phyloP scores from a whole-genome alignment of 2,113 vertebrate species.

The Carassius carassius region DNA sequence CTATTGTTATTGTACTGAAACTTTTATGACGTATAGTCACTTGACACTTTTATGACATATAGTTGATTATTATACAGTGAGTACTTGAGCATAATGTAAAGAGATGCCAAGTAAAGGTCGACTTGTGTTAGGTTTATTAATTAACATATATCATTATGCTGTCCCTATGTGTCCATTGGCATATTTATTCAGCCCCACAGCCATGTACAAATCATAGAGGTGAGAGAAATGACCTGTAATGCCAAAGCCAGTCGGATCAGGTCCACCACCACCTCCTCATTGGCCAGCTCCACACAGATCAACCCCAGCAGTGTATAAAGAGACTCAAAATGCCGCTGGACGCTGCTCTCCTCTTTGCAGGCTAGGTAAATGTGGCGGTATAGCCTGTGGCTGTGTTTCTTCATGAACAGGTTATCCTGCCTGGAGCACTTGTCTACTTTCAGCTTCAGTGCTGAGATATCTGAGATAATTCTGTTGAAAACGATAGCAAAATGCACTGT shows the following conservation, averaged over 20 bases:
- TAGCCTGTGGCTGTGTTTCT: constrained; percentile 89
- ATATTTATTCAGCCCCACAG: not conserved
- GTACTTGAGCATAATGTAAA: not conserved
- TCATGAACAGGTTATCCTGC: constrained; percentile 90
- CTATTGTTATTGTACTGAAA: not conserved
- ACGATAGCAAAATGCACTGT: not conserved
- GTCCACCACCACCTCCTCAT: constrained; percentile 88
- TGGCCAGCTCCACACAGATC: constrained; percentile 85
- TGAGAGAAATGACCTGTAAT: constrained; percentile 78
- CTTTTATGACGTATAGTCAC: too few relatives aligned
- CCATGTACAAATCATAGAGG: not conserved
- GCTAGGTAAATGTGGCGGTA: constrained; percentile 87
- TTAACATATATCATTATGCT: not conserved
- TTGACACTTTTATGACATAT: not conserved
- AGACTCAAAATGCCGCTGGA: constrained; percentile 79
- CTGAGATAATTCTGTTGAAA: constrained; percentile 74
- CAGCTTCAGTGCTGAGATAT: constrained; percentile 82
- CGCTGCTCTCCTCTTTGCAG: constrained; percentile 83
- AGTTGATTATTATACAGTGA: not conserved
- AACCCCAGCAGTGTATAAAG: constrained; percentile 81
- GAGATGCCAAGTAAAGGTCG: not conserved
- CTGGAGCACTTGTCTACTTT: constrained; percentile 87
- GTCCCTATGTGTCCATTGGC: not conserved
- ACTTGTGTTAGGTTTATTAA: not conserved
- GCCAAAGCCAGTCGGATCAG: constrained; percentile 86